Evolutionary conservation across 2,888 invertebrate genomes (phyloP).

Genomic region (Halictus quadricinctus): DNA sequence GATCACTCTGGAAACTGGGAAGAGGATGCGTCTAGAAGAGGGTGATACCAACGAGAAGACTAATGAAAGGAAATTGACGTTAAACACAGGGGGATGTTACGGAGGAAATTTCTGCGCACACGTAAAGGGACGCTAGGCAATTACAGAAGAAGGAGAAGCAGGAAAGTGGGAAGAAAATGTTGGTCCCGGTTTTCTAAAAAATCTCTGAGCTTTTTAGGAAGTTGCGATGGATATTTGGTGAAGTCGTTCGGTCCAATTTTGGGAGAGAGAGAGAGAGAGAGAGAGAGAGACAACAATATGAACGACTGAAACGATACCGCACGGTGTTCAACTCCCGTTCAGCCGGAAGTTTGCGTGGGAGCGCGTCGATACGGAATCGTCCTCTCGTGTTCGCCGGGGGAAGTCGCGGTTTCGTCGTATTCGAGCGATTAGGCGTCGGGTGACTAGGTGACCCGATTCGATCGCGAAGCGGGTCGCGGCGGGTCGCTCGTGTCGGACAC

Average conservation of each 20-base stretch:
- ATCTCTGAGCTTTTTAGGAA: too few relatives aligned
- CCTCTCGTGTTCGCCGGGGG: not conserved
- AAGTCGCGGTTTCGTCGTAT: not conserved
- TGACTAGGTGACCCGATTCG: conserved; percentile 1
- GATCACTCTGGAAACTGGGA: not conserved
- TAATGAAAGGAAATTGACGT: not conserved
- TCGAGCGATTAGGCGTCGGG: conserved; percentile 8
- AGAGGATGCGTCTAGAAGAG: not conserved
- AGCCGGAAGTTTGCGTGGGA: not conserved
- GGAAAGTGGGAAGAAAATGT: not conserved
- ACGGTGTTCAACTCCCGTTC: not conserved
- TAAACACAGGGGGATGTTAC: not conserved
- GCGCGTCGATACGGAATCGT: not conserved
- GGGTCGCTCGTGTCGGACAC: not conserved
- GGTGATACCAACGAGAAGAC: not conserved
- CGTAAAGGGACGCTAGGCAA: too few relatives aligned
- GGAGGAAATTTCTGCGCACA: not conserved
- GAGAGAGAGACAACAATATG: not conserved
- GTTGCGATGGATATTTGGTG: too few relatives aligned
- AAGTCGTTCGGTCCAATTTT: not conserved
- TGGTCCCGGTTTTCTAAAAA: too few relatives aligned
- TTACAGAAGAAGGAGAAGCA: not conserved
- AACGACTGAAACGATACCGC: not conserved
- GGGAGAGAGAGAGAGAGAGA: not conserved
- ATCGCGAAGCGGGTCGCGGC: conserved; percentile 11